Evolutionary conservation across 2,888 invertebrate genomes (phyloP), one percentile per base, ranked within the genome.

Genomic region (Sthenelais limicola): DNA sequence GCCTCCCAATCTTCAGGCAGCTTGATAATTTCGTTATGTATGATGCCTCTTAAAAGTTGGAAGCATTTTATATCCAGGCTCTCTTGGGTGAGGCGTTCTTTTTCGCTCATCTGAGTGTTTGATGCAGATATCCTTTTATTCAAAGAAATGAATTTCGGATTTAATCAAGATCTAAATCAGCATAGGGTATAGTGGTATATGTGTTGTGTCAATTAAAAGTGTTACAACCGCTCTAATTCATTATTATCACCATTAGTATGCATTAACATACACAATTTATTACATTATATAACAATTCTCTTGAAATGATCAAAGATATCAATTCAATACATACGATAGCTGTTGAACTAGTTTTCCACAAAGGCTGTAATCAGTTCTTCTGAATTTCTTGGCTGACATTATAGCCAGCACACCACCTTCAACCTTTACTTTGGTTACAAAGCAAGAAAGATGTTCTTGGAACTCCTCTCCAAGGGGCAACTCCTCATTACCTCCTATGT

Each of bases 21-120:
- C 51, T 82, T 82, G 69, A 86, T 79, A 33, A 85, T 81, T 76
- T 86, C 85, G 70, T 87, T 87, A 79, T 87, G 85, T 24, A 87
- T 79, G 38, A 85, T 73, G 24, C 82, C 86, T 3, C 87, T 74
- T 26, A 87, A 77, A 24, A 87, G 75, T 79, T 87, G 83, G 74
- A 87, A 76, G 78, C 86, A 87, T 73, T 87, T 87, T 21, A 85
- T 76, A 79, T 87, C 86, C 73, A 87, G 77, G 21, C 80, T 80
- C 66, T 82, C 78, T 76, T 86, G 86, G 21, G 82, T 82, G 5
- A 85, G 72, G 35, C 82, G 79, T 71, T 86, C 83, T 68, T 82
- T 82, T 77, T 86, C 86, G 68, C 77, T 80, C 68, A 84, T 75
- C 56, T 81, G 78, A 4, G 80, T 81, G 51, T 80, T 71, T 12